Conservation (phyloP, 2,797 vertebrate species). For the Cygnus olor region DNA sequence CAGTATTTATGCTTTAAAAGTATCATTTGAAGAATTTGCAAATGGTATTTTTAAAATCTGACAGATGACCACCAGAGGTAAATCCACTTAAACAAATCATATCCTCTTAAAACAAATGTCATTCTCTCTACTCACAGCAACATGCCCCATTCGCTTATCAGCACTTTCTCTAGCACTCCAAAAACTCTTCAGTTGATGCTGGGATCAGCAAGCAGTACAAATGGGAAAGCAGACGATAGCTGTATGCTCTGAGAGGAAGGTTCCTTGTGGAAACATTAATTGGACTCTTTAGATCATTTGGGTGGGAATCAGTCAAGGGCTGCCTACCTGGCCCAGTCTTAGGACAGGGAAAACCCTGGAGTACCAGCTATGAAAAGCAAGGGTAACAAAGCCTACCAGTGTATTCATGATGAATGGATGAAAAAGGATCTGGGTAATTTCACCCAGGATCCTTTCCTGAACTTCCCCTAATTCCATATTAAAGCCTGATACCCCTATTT, state of each 20-base stretch:
- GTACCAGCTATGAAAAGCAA: neutral
- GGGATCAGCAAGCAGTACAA: neutral
- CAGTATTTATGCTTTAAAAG: neutral
- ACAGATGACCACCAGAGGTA: neutral
- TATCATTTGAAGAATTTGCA: conserved; percentile 1
- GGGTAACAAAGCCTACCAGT: neutral
- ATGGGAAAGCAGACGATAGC: neutral
- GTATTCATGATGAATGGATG: neutral
- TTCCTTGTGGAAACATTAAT: neutral
- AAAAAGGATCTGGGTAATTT: neutral
- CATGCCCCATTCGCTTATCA: neutral
- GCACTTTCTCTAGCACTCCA: neutral
- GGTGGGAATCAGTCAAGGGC: neutral
- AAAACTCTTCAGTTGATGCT: neutral
- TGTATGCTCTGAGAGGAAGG: neutral
- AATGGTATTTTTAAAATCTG: neutral
- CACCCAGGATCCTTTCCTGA: neutral
- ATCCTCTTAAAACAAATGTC: neutral
- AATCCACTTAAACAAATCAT: conserved; percentile 7
- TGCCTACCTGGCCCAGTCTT: neutral
- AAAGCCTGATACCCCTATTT: neutral
- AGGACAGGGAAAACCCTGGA: neutral
- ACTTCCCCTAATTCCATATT: neutral
- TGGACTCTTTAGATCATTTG: neutral
- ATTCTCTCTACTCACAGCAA: neutral